phyloP scores from a whole-genome alignment of 2,888 invertebrate genomes.

The Leptopterna dolabrata region DNA sequence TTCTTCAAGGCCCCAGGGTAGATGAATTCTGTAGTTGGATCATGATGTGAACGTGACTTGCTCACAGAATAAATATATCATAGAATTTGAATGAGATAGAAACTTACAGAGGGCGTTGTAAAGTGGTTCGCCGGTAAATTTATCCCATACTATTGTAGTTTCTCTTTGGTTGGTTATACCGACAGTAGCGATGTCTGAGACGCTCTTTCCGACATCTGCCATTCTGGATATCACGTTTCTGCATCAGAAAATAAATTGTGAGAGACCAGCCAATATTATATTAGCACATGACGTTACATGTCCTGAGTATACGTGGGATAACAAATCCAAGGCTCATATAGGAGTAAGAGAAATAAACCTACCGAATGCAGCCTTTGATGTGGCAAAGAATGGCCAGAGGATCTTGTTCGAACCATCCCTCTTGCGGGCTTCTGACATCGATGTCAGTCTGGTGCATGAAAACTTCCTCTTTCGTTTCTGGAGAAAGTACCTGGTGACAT shows the following conservation, averaged over 20 bases:
- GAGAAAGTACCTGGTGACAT: constrained; percentile 50
- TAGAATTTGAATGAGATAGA: background rate
- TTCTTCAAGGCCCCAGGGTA: too few relatives aligned
- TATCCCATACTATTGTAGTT: constrained; percentile 97
- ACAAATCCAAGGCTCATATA: background rate
- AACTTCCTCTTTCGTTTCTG: constrained; percentile 60
- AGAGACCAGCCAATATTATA: background rate
- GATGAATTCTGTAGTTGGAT: too few relatives aligned
- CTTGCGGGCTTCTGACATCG: constrained; percentile 83
- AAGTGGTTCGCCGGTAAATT: constrained; percentile 87
- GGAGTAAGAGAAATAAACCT: background rate
- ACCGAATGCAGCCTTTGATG: constrained; percentile 80
- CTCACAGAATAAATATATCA: too few relatives aligned
- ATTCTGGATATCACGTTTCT: constrained; percentile 57
- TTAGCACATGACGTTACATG: too few relatives aligned
- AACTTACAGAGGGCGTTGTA: constrained; percentile 89
- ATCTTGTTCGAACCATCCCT: constrained; percentile 98
- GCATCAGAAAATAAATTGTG: constrained; percentile 10
- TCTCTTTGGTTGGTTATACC: constrained; percentile 98
- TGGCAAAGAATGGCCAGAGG: constrained; percentile 84
- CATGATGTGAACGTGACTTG: too few relatives aligned
- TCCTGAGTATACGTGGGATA: too few relatives aligned
- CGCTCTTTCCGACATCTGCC: constrained; percentile 45
- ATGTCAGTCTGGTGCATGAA: constrained; percentile 82
- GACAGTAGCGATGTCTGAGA: constrained; percentile 79